Evolutionary conservation across 2,113 vertebrate genomes (phyloP), one percentile per base, ranked within the genome.

Genomic region (Pelodiscus sinensis): DNA sequence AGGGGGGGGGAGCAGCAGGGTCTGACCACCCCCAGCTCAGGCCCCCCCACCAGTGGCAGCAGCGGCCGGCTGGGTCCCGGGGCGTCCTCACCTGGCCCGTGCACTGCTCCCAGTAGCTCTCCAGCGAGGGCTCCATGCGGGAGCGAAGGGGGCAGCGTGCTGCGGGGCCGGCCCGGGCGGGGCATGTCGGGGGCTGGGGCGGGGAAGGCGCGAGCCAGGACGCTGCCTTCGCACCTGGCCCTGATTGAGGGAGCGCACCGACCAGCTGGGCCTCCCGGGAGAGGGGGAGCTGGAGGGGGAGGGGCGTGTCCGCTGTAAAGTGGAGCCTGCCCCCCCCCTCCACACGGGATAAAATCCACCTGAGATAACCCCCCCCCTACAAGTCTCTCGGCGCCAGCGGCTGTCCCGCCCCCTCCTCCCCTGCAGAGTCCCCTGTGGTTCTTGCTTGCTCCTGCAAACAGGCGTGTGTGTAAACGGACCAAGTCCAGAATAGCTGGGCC

Each of bases 31-130:
- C 22, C 57, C 56, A 22, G 22, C 8, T 21, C 21, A 57, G 56
- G 19, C 2, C 21, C 56, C 56, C 56, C 56, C 38, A 3, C 38
- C 38, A 44, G 38, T 44, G 3, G 38, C 38, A 44, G 38, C 38
- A 44, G 38, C 38, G 38, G 38, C 38, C 38, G 38, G 38, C 38
- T 44, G 38, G 38, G 38, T 44, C 38, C 38, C 38, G 75, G 44
- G 1, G 3, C 1, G 4, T 9, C 21, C 14, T 27, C 94, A 98
- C 98, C 88, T 96, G 94, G 55, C 94, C 93, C 94, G 97, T 18
- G 92, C 96, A 98, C 35, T 97, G 97, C 82, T 98, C 98, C 95
- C 99, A 98, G 94, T 98, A 98, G 58, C 97, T 97, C 92, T 99
- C 98, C 96, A 99, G 90, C 22, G 98, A 97, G 0, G 90, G 92